Base-by-base conservation (phyloP, 2,797 vertebrate species). In the Gallinago nigripennis region DNA sequence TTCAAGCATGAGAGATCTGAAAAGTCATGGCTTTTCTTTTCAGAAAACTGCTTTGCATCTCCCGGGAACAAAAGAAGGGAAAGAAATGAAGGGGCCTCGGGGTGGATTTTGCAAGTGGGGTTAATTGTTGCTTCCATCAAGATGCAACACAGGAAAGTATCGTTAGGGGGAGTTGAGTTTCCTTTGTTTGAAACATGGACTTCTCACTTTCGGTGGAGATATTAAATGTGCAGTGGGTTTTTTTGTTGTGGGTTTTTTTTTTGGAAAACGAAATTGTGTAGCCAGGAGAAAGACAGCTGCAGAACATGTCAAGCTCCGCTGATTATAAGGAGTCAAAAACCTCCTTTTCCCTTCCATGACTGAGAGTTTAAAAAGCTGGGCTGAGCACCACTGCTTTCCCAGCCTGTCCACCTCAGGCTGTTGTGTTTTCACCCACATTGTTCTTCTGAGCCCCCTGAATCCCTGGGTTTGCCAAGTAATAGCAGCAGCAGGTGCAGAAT, bases 121-220 rank as follows among this genome's bases (percentile, higher is more conserved):
- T 88, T 92, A 82, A 79, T 82, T 88, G 73, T 82, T 82, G 73
- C 37, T 88, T 77, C 83, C 81, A 20, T 71, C 31, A 19, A 31
- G 86, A 57, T 94, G 90, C 90, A 92, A 20, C 85, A 33, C 80
- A n/a, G 85, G 69, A 9, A 86, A 27, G 70, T 57, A 16, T 88
- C 90, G 39, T 92, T 94, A 95, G 92, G 85, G 96, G 95, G 94
- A 95, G 93, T 41, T 90, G 92, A 56, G 70, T 46, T 96, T 41
- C 70, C 86, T 94, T 96, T 97, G 93, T 94, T 31, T 94, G 81
- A 56, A 82, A 61, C 31, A 0, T 39, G 85, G 69, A 65, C 66
- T 89, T 93, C 45, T 84, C 0, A 0, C 73, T 91, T 88, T 70
- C 80, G 79, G 69, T 64, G 0, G 6, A 86, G 85, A 46, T 68